Conservation (phyloP, 2,888 invertebrate genomes). For the Bellardia pandia region DNA sequence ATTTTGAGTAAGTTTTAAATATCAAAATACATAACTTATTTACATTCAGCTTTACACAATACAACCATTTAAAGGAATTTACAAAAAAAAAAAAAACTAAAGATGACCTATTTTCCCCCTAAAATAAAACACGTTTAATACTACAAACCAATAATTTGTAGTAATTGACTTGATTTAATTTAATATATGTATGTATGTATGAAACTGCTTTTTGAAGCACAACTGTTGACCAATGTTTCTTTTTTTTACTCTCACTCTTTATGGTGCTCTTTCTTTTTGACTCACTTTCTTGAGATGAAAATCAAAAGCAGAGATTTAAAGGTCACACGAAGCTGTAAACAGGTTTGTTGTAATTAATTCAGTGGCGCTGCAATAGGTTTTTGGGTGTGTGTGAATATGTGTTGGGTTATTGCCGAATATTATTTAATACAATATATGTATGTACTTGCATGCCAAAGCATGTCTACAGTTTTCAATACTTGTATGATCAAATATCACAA, state of each 20-base stretch:
- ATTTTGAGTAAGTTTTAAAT: not conserved
- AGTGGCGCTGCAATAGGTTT: not conserved
- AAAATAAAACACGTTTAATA: conserved; percentile 48
- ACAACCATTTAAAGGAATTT: conserved; percentile 3
- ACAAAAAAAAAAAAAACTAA: not conserved
- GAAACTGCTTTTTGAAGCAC: conserved; percentile 8
- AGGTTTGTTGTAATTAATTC: conserved; percentile 49
- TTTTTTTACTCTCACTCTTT: conserved; percentile 32
- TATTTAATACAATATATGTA: conserved; percentile 48
- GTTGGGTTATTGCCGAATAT: conserved; percentile 37
- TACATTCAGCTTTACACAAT: not conserved
- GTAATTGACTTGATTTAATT: conserved; percentile 21
- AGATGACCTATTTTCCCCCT: conserved; percentile 45
- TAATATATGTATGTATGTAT: conserved; percentile 31
- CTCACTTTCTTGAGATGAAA: conserved; percentile 42
- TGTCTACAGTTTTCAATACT: not conserved
- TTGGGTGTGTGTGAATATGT: not conserved
- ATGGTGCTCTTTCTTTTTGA: conserved; percentile 8
- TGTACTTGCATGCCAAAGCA: not conserved
- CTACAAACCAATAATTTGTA: not conserved
- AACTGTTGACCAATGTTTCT: conserved; percentile 41
- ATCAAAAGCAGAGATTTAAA: conserved; percentile 60
- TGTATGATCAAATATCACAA: conserved; percentile 50
- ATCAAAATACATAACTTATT: no score
- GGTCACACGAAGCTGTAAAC: conserved; percentile 64